Conservation (phyloP, 2,797 vertebrate species). For the Anguilla obscura region DNA sequence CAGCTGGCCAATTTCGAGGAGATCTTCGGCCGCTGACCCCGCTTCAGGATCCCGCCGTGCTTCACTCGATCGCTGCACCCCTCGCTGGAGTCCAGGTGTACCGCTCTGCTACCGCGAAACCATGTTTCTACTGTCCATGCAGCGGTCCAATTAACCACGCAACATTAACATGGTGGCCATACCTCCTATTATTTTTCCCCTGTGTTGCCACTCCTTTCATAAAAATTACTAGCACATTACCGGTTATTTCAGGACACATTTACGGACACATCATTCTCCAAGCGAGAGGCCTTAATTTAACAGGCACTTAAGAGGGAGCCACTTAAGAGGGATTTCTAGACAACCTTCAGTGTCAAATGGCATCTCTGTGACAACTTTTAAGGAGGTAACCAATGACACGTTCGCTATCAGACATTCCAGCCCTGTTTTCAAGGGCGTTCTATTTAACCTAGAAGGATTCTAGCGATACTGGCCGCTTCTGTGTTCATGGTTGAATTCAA, state of each 20-base stretch:
- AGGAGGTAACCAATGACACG: neutral
- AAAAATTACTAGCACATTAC: neutral
- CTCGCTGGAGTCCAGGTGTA: slow-evolving; percentile 10
- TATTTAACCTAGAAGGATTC: neutral
- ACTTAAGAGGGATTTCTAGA: neutral
- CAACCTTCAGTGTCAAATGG: neutral
- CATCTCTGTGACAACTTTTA: neutral
- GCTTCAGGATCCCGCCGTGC: neutral
- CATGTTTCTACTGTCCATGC: neutral
- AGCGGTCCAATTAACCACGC: neutral
- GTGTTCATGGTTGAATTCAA: neutral
- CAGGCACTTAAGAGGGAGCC: neutral
- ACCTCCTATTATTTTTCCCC: neutral
- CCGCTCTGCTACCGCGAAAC: neutral
- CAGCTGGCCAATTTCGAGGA: slow-evolving; percentile 79
- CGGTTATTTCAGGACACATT: neutral
- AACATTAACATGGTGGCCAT: neutral
- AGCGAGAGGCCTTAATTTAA: neutral
- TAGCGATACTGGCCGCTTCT: neutral
- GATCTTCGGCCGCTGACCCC: slow-evolving; percentile 59
- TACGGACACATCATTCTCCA: neutral
- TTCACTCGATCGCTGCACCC: neutral
- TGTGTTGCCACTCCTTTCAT: neutral
- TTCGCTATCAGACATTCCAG: neutral
- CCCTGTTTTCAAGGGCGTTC: neutral